Percentiles rank a stretch among this genome's conserved stretches.
Evolutionary conservation across 2,797 vertebrate genomes (phyloP).

Genomic region (Gallinago solitaria): DNA sequence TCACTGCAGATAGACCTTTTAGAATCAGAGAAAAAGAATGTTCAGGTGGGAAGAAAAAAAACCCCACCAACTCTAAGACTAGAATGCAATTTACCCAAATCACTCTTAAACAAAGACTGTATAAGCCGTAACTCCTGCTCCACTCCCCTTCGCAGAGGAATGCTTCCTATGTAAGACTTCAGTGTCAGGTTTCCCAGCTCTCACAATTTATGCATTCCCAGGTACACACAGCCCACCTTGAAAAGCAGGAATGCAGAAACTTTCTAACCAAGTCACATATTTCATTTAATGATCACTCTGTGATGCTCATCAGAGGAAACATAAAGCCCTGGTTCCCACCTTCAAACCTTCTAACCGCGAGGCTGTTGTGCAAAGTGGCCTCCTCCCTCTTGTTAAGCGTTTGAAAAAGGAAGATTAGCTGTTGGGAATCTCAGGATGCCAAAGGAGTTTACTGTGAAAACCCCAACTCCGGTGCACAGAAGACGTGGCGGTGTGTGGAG

Average conservation of each 20-base stretch:
- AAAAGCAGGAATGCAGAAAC: not conserved
- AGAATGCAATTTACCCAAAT: not conserved
- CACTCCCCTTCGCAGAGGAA: not conserved
- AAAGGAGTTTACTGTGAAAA: not conserved
- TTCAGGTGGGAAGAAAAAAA: not conserved
- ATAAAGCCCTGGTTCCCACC: not conserved
- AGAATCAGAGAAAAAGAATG: not conserved
- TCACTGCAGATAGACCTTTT: not conserved
- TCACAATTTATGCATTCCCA: not conserved
- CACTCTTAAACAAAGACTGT: not conserved
- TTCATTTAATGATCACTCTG: not conserved
- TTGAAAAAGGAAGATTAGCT: not conserved
- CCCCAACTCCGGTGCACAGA: not conserved
- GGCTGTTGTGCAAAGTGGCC: not conserved
- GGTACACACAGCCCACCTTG: not conserved
- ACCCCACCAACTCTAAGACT: rapidly evolving
- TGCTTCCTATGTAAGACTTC: not conserved
- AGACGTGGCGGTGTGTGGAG: not conserved
- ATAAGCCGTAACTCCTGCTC: not conserved
- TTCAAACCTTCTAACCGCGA: not conserved
- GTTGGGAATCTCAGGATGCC: not conserved
- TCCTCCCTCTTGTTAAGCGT: not conserved
- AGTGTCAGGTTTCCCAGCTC: slow-evolving; percentile 23
- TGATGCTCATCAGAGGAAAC: not conserved
- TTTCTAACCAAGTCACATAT: not conserved